phyloP scores from a whole-genome alignment of 64 coral and sea anemone genomes.

The Pocillopora verrucosa region DNA sequence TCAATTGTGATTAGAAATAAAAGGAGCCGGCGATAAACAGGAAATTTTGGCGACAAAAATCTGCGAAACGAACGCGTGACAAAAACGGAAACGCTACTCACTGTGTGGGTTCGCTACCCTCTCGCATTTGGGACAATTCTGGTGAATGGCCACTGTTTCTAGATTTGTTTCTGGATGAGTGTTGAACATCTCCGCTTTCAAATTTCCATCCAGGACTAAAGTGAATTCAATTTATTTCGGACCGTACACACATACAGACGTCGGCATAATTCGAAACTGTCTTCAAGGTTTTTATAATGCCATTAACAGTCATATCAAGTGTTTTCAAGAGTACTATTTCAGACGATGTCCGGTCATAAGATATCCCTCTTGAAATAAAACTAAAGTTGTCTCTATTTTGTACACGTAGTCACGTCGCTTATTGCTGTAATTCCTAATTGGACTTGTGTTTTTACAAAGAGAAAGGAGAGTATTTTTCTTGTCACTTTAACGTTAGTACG shows the following conservation, averaged over 20 bases:
- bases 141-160: background rate
- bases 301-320: constrained; percentile 32
- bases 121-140: background rate
- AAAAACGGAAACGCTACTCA: constrained; percentile 11
- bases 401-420: background rate
- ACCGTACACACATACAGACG: background rate
- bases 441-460: background rate
- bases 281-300: constrained; percentile 46
- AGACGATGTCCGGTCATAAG: constrained; percentile 41
- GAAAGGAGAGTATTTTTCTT: background rate
- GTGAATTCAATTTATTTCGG: background rate
- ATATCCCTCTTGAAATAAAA: constrained; percentile 28
- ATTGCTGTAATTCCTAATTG: background rate
- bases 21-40: constrained; percentile 30
- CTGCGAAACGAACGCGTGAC: constrained; percentile 38
- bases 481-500: constrained; percentile 5
- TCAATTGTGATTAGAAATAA: constrained; percentile 11
- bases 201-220: background rate
- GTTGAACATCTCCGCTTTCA: background rate
- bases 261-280: constrained; percentile 4
- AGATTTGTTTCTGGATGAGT: background rate
- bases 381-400: constrained; percentile 23
- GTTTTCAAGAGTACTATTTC: constrained; percentile 32
- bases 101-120: constrained; percentile 7
- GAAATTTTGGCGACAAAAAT: constrained; percentile 40